A percentile compares a stretch with the other conserved stretches of the same genome.
These are phyloP conservation scores for Drosophila ustulata DNA, from an alignment of 2,888 invertebrate species.

Conservation along the genomic window DNA sequence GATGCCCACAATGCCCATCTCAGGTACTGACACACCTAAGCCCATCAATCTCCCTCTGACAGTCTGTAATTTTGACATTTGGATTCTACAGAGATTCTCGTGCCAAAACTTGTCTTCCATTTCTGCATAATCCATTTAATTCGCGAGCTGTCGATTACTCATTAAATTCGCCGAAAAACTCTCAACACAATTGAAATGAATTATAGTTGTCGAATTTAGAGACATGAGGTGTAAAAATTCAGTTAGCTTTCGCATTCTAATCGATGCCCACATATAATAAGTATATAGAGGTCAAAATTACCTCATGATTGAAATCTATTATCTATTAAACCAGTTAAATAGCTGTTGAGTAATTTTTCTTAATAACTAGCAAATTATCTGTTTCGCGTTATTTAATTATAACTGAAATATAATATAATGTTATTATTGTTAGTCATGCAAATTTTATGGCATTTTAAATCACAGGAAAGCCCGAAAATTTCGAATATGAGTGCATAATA, in stretches of 20 bases:
- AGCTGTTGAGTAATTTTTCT: no score
- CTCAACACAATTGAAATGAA: not conserved
- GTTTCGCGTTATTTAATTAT: no score
- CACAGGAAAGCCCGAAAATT: no score
- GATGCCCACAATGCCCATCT: slow-evolving; percentile 6
- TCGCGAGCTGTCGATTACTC: not conserved
- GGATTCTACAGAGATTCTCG: not conserved
- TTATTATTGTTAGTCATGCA: no score
- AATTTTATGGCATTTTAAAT: no score
- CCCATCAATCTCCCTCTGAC: slow-evolving; percentile 1
- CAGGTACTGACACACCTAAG: slow-evolving; percentile 26
- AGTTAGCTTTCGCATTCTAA: not conserved
- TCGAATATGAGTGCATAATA: no score
- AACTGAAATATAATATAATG: no score
- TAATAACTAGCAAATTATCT: no score
- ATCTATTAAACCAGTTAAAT: no score
- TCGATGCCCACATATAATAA: not conserved
- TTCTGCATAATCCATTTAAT: not conserved
- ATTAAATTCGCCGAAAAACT: not conserved
- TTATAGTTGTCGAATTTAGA: not conserved
- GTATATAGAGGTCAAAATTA: no score
- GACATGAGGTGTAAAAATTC: not conserved
- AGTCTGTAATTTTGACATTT: not conserved
- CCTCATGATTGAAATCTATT: no score
- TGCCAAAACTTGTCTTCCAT: not conserved